Conservation (phyloP, 2,797 vertebrate species). For the Acanthurus tractus region DNA sequence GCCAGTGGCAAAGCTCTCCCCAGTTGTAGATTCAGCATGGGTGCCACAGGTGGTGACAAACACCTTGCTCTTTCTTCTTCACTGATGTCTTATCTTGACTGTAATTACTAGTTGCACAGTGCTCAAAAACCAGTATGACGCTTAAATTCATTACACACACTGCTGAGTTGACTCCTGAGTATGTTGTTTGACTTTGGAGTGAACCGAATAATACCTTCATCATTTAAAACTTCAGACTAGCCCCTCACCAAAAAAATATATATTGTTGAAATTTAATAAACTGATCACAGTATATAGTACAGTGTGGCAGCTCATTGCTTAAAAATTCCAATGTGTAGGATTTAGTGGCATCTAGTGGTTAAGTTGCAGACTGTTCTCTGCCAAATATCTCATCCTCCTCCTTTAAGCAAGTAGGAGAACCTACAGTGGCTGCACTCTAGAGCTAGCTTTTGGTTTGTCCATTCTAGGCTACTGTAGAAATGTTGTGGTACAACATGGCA, state of each 20-base stretch:
- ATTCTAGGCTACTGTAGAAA: too few relatives aligned
- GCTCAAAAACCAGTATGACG: conserved; percentile 46
- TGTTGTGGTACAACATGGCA: too few relatives aligned
- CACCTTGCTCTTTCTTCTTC: conserved; percentile 22
- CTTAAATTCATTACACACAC: conserved; percentile 47
- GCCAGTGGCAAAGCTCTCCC: conserved; percentile 15
- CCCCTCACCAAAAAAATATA: neutral
- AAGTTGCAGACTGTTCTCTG: too few relatives aligned
- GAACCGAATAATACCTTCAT: conserved; percentile 23
- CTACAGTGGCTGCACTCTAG: too few relatives aligned
- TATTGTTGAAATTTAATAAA: neutral
- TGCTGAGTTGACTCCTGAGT: conserved; percentile 37
- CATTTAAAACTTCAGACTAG: conserved; percentile 5
- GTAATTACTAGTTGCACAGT: conserved; percentile 51
- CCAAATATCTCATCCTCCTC: too few relatives aligned
- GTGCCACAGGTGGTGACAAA: conserved; percentile 34
- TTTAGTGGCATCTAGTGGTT: too few relatives aligned
- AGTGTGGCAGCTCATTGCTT: neutral
- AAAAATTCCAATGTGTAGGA: too few relatives aligned
- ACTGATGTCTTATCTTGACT: conserved; percentile 51
- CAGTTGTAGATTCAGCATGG: conserved; percentile 32
- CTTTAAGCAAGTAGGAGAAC: too few relatives aligned
- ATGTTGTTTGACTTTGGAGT: conserved; percentile 38
- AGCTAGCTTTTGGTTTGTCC: too few relatives aligned
- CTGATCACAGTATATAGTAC: neutral